Percentiles rank a stretch among this genome's conserved stretches.
Conservation (phyloP, 2,888 invertebrate species). For the Gordius sp. region DNA sequence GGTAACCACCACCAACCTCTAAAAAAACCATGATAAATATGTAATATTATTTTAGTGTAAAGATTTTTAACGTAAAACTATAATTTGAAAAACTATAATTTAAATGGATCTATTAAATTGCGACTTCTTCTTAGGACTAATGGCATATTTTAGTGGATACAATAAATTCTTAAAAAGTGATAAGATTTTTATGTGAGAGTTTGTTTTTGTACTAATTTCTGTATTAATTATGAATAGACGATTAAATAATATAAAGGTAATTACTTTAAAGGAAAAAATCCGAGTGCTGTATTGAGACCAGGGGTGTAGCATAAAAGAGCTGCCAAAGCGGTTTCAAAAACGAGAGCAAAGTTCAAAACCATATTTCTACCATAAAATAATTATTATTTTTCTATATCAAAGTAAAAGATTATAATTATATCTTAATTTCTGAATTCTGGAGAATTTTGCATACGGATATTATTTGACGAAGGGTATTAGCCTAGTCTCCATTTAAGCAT, state of each 20-base stretch:
- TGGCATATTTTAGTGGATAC: no score
- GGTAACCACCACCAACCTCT: conserved; percentile 98
- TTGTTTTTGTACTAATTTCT: no score
- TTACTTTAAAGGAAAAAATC: not conserved
- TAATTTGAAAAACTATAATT: not conserved
- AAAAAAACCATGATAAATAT: no score
- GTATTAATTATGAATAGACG: no score
- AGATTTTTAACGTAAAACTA: not conserved
- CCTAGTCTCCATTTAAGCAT: no score
- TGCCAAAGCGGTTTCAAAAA: conserved; percentile 30
- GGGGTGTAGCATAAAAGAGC: conserved; percentile 30
- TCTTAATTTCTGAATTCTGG: not conserved
- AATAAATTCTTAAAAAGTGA: no score
- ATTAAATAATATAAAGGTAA: no score
- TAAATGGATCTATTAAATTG: no score
- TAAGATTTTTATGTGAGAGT: no score
- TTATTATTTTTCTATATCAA: not conserved
- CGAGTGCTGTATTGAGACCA: conserved; percentile 27
- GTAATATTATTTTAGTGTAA: not conserved
- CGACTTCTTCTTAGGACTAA: no score
- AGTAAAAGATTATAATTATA: not conserved
- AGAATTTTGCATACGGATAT: not conserved
- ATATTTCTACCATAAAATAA: conserved; percentile 26
- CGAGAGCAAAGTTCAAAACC: conserved; percentile 29
- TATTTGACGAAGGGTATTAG: no score